Percentiles rank a stretch among this genome's conserved stretches.
These are phyloP conservation scores for Mamestra brassicae DNA, from an alignment of 2,888 invertebrate species.

Conservation along the genomic window DNA sequence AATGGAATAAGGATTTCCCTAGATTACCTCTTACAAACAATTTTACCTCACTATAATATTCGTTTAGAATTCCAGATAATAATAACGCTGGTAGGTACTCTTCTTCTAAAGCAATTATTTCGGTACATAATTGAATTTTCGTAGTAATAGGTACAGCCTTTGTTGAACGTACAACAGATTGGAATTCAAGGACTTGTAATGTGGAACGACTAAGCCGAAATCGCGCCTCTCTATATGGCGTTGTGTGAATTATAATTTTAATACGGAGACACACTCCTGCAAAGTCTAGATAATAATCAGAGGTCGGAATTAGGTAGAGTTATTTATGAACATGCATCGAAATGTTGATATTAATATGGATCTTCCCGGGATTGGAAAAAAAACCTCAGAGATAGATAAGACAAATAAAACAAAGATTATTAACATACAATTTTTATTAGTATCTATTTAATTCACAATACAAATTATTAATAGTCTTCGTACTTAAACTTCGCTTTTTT, in stretches of 20 bases:
- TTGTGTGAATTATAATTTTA: slow-evolving; percentile 18
- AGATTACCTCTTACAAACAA: background rate
- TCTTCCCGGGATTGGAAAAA: too few species aligned
- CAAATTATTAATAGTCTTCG: too few species aligned
- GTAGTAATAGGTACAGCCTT: slow-evolving; percentile 1
- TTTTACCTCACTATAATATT: background rate
- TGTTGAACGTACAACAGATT: slow-evolving; percentile 2
- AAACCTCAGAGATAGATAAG: too few species aligned
- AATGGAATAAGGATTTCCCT: background rate
- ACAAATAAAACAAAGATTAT: too few species aligned
- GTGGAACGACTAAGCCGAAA: slow-evolving; percentile 9
- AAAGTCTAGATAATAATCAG: too few species aligned
- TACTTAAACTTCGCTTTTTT: too few species aligned
- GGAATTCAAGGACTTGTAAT: slow-evolving; percentile 29
- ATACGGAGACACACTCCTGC: background rate
- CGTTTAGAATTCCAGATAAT: background rate
- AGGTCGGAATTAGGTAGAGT: too few species aligned
- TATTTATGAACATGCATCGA: too few species aligned
- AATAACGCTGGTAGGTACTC: background rate
- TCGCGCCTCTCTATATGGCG: slow-evolving; percentile 1
- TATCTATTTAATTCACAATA: too few species aligned
- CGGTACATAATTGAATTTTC: slow-evolving; percentile 21
- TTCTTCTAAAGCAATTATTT: slow-evolving; percentile 29
- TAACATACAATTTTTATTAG: too few species aligned
- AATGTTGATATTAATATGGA: too few species aligned